Percentiles rank a stretch among this genome's conserved stretches.
phyloP scores from a whole-genome alignment of 2,113 vertebrate species.

The Daphoenositta chrysoptera region DNA sequence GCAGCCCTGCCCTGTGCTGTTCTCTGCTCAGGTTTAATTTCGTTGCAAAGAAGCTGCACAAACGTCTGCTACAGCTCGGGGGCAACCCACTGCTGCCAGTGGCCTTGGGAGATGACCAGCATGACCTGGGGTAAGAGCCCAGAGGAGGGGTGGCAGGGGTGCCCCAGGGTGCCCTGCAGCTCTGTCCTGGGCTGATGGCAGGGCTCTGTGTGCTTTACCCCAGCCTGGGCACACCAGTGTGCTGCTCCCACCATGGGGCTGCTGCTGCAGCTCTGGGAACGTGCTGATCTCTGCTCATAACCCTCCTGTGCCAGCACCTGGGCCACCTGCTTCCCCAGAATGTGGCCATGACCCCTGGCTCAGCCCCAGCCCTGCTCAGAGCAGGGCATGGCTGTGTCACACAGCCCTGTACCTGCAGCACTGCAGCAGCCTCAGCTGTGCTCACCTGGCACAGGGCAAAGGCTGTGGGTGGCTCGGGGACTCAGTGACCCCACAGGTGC shows the following conservation, averaged over 20 bases:
- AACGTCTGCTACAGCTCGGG: constrained; percentile 87
- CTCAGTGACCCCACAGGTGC: accelerated
- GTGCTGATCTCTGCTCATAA: background rate
- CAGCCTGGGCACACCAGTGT: background rate
- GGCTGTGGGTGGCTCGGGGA: background rate
- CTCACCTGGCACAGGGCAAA: accelerated
- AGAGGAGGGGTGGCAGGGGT: background rate
- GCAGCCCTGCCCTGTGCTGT: background rate
- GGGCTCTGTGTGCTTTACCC: background rate
- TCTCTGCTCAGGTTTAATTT: constrained; percentile 87
- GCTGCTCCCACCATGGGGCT: background rate
- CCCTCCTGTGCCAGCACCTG: background rate
- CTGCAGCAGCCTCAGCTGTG: background rate
- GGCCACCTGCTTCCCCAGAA: background rate
- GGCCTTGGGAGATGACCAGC: constrained; percentile 90
- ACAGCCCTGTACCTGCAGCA: background rate
- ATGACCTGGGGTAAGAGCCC: constrained; percentile 87
- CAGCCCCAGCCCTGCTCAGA: background rate
- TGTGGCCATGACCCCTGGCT: background rate
- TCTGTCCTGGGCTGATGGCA: background rate
- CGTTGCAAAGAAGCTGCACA: constrained; percentile 93
- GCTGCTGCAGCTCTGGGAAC: background rate
- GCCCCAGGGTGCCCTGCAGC: background rate
- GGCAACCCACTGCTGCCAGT: constrained; percentile 76
- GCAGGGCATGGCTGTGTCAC: background rate